phyloP scores from a whole-genome alignment of 2,113 vertebrate genomes.

The Falcunculus frontatus region DNA sequence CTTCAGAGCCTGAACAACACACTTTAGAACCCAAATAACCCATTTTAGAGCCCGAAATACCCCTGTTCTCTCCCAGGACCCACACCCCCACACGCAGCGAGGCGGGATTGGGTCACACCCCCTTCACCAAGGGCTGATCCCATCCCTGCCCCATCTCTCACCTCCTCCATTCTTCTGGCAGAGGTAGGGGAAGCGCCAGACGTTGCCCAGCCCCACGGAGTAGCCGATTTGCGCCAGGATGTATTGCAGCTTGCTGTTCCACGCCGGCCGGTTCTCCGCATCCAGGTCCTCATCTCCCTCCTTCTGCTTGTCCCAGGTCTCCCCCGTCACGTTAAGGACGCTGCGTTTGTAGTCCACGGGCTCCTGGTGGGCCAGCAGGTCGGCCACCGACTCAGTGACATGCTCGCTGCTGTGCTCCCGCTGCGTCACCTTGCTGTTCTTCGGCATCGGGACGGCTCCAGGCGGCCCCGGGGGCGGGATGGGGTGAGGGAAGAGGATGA shows the following conservation, averaged over 20 bases:
- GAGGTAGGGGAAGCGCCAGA: constrained; percentile 98
- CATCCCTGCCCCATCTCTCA: constrained; percentile 63
- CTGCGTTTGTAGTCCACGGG: constrained; percentile 96
- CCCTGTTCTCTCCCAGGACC: accelerated
- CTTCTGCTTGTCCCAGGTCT: constrained; percentile 79
- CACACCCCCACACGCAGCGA: accelerated
- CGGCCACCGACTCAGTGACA: constrained; percentile 96
- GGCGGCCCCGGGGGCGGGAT: background rate
- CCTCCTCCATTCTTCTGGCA: constrained; percentile 99
- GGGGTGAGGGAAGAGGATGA: background rate
- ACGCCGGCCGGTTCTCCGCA: constrained; percentile 87
- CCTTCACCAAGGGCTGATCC: background rate
- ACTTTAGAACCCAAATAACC: background rate
- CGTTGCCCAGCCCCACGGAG: constrained; percentile 94
- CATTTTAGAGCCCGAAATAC: background rate
- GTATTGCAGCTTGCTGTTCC: constrained; percentile 98
- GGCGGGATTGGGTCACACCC: accelerated
- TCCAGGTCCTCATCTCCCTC: constrained; percentile 81
- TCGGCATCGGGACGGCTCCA: constrained; percentile 79
- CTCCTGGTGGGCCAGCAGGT: constrained; percentile 93
- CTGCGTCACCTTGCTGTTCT: constrained; percentile 97
- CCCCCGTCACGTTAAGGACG: constrained; percentile 83
- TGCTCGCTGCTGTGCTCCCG: constrained; percentile 91
- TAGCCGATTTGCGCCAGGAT: constrained; percentile 97
- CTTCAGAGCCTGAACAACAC: background rate